Conservation (phyloP, 2,888 invertebrate genomes). For the Furcula furcula region DNA sequence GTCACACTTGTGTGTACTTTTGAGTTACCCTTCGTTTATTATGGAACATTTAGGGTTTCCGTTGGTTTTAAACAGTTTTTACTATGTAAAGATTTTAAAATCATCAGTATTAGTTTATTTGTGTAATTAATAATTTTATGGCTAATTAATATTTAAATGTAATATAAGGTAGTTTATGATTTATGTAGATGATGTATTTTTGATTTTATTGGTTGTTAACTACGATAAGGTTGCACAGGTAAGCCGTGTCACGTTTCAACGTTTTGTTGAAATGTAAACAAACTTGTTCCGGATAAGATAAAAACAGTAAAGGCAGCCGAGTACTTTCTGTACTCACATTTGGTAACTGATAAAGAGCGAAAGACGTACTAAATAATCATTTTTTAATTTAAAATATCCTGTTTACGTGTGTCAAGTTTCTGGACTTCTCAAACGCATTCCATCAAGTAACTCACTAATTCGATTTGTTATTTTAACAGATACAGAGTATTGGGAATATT, state of each 20-base stretch:
- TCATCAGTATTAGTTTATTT: conserved; percentile 8
- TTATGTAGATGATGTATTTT: conserved; percentile 54
- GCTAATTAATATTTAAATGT: not conserved
- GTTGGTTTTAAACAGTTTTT: not conserved
- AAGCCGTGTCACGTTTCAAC: conserved; percentile 72
- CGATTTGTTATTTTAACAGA: too few relatives aligned
- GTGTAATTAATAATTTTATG: not conserved
- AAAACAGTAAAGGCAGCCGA: conserved; percentile 52
- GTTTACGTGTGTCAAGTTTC: too few relatives aligned
- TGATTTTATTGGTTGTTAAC: conserved; percentile 72
- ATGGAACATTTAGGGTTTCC: conserved; percentile 37
- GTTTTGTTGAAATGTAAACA: conserved; percentile 79
- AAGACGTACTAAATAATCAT: conserved; percentile 9
- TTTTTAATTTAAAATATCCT: conserved; percentile 7
- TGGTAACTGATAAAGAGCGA: conserved; percentile 44
- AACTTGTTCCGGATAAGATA: conserved; percentile 80
- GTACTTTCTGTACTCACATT: conserved; percentile 42
- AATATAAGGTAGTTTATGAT: conserved; percentile 12
- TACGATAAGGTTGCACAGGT: conserved; percentile 71
- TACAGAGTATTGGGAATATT: too few relatives aligned
- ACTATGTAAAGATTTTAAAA: conserved; percentile 7
- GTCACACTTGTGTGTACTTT: conserved; percentile 66
- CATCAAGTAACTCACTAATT: too few relatives aligned
- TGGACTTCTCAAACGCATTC: not conserved
- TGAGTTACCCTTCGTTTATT: conserved; percentile 55